Evolutionary conservation across 2,113 vertebrate genomes (phyloP).

Genomic region (Stegostoma tigrinum): DNA sequence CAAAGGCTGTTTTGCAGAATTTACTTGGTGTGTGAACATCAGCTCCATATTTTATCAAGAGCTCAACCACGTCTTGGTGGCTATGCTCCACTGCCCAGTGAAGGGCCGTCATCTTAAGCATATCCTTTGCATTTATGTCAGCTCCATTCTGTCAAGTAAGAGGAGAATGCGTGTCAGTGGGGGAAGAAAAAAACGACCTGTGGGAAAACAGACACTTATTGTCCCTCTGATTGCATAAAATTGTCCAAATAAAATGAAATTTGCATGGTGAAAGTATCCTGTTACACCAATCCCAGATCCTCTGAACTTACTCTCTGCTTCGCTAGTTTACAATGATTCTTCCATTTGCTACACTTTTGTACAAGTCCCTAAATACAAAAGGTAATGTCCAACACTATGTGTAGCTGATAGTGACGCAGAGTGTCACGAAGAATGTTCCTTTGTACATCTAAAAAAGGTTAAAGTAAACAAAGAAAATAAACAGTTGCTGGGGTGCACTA

Average conservation of each 20-base stretch:
- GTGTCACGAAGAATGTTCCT: too few relatives aligned
- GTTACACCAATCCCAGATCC: background rate
- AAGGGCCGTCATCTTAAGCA: conserved; percentile 84
- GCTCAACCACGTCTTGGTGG: conserved; percentile 73
- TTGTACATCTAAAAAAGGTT: too few relatives aligned
- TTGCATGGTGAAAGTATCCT: conserved; percentile 35
- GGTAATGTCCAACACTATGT: too few relatives aligned
- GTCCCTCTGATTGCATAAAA: conserved; percentile 27
- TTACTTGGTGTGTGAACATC: conserved; percentile 80
- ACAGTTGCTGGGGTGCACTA: too few relatives aligned
- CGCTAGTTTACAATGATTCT: conserved; percentile 27
- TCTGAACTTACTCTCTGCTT: background rate
- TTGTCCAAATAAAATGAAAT: conserved; percentile 21
- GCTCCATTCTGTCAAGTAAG: conserved; percentile 66
- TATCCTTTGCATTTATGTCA: conserved; percentile 79
- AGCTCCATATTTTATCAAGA: conserved; percentile 76
- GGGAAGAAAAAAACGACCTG: too few relatives aligned
- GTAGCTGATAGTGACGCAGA: too few relatives aligned
- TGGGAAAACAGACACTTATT: background rate
- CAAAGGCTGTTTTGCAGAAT: conserved; percentile 78
- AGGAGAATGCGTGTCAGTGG: conserved; percentile 29
- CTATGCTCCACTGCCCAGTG: conserved; percentile 79
- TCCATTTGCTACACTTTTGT: conserved; percentile 24
- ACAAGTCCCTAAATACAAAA: background rate
- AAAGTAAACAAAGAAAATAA: too few relatives aligned